Percentiles rank a stretch among this genome's conserved stretches.
Conservation (phyloP, 1,140 invertebrate species). For the Aplysia californica region DNA sequence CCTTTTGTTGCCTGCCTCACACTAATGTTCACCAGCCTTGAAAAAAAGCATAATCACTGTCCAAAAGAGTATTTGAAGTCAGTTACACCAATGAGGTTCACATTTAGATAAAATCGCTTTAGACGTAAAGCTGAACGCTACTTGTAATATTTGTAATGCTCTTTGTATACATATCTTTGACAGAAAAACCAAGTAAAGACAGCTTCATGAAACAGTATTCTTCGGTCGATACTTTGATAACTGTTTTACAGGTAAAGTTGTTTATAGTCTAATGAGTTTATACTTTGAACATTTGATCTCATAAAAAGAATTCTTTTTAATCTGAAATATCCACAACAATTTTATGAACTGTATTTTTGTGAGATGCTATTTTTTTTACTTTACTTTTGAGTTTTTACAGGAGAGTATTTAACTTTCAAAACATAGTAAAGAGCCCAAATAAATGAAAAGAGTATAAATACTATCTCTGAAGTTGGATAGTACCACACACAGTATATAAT, state of each 20-base stretch:
- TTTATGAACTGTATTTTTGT: not conserved
- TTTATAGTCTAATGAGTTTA: not conserved
- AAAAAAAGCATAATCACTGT: not conserved
- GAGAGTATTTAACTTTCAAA: no score
- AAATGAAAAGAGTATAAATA: no score
- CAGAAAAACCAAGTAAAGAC: constrained; percentile 60
- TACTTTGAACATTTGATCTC: not conserved
- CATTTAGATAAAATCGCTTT: not conserved
- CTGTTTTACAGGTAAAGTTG: constrained; percentile 53
- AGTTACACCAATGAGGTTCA: not conserved
- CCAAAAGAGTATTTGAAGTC: not conserved
- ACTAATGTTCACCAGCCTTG: no score
- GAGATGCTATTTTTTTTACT: not conserved
- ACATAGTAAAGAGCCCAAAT: no score
- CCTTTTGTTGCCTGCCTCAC: no score
- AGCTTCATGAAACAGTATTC: constrained; percentile 49
- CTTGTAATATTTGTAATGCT: no score
- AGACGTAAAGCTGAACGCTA: no score
- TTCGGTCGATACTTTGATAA: constrained; percentile 51
- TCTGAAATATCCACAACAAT: not conserved
- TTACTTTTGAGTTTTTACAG: not conserved
- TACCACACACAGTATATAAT: no score
- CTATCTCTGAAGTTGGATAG: no score
- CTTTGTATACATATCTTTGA: constrained; percentile 39
- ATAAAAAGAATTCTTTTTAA: not conserved